Percentiles rank a stretch among this genome's conserved stretches.
Conservation (phyloP, 2,113 vertebrate species). For the Chiloscyllium plagiosum region DNA sequence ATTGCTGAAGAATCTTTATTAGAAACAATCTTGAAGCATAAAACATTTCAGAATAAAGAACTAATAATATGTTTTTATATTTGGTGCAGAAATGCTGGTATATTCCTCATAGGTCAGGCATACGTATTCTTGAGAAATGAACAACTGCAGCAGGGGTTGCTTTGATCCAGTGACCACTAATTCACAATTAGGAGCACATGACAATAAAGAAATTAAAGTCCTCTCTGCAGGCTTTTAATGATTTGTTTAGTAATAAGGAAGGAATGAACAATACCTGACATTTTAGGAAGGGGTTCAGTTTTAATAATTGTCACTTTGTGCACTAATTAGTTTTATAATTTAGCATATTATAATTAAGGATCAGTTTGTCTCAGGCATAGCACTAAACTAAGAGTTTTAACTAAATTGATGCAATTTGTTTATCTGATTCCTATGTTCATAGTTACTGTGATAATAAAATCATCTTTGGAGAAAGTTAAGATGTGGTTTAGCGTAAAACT, state of each 20-base stretch:
- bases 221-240: neutral
- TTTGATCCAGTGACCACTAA: neutral
- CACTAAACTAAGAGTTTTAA: neutral
- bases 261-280: neutral
- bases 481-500: neutral
- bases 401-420: neutral
- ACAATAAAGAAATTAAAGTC: neutral
- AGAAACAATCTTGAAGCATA: neutral
- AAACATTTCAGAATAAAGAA: neutral
- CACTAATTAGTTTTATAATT: neutral
- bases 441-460: neutral
- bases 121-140: neutral
- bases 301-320: neutral
- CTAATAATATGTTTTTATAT: neutral
- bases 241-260: neutral
- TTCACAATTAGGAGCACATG: neutral
- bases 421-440: neutral
- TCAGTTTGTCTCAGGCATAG: neutral
- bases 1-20: neutral
- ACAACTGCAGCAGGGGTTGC: neutral
- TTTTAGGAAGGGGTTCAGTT: neutral
- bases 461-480: neutral
- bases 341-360: neutral
- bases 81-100: slow-evolving; percentile 33
- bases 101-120: slow-evolving; percentile 21